Conservation (phyloP, 2,797 vertebrate species). For the Martes flavigula region DNA sequence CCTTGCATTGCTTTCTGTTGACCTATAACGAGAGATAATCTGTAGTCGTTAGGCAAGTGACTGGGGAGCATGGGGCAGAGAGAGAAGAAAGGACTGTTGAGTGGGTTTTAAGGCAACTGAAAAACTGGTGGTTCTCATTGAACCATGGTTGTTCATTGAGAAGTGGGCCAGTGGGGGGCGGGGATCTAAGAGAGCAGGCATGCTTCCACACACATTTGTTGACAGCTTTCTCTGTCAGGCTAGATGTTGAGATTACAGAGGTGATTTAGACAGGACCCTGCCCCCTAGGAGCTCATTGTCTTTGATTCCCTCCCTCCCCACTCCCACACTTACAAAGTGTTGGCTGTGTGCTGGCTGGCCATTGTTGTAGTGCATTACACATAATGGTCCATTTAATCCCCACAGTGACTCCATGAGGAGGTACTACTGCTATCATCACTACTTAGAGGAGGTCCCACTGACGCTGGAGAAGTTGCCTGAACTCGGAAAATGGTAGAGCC, state of each 20-base stretch:
- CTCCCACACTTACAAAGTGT: neutral
- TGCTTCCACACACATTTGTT: neutral
- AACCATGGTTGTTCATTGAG: neutral
- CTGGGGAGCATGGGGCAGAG: neutral
- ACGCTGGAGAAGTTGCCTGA: neutral
- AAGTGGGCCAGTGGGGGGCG: neutral
- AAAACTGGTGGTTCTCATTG: neutral
- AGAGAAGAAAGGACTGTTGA: neutral
- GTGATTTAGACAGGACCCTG: neutral
- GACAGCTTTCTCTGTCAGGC: neutral
- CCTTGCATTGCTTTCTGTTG: neutral
- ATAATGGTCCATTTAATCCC: neutral
- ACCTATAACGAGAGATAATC: neutral
- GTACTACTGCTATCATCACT: neutral
- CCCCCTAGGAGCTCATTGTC: neutral
- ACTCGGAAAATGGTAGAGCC: neutral
- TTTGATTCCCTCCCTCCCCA: neutral
- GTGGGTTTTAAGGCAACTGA: neutral
- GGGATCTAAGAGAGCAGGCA: neutral
- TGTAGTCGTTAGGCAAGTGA: neutral
- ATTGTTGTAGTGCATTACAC: neutral
- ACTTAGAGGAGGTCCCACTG: neutral
- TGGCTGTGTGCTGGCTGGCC: neutral
- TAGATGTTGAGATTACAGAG: neutral
- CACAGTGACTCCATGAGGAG: neutral